These are phyloP conservation scores for Upupa epops DNA, from an alignment of 2,113 vertebrate genomes.

Conservation along the genomic window DNA sequence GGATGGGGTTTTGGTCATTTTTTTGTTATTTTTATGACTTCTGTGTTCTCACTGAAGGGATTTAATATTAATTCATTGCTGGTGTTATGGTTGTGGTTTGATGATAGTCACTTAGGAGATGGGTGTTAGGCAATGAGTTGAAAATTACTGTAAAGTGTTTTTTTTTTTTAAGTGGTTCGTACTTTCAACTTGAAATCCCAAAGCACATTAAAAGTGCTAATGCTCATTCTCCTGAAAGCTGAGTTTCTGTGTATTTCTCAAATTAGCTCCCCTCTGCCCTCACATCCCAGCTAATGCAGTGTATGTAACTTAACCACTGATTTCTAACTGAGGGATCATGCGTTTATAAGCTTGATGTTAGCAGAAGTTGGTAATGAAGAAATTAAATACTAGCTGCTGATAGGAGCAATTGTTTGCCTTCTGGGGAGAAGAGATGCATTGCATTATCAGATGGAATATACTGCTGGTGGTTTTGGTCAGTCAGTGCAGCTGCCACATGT, in stretches of 20 bases:
- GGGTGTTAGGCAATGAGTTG: conserved; percentile 63
- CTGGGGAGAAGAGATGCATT: neutral
- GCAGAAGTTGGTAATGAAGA: neutral
- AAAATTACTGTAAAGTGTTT: conserved; percentile 60
- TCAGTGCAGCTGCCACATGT: neutral
- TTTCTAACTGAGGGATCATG: neutral
- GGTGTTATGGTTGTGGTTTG: conserved; percentile 63
- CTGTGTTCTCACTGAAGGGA: conserved; percentile 56
- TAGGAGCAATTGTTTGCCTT: neutral
- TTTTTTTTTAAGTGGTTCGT: conserved; percentile 39
- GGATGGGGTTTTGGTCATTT: neutral
- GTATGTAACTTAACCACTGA: neutral
- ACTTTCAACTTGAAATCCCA: conserved; percentile 56
- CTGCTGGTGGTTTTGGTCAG: neutral
- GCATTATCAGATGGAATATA: neutral
- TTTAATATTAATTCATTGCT: conserved; percentile 60
- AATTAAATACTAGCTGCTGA: conserved; percentile 8
- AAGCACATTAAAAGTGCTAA: conserved; percentile 46
- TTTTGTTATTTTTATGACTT: conserved; percentile 30
- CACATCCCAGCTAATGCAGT: neutral
- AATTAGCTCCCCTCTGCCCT: neutral
- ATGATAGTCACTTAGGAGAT: conserved; percentile 68
- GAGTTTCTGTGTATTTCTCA: conserved; percentile 14
- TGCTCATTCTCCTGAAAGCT: conserved; percentile 13
- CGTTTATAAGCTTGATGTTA: conserved; percentile 13